phyloP scores from a whole-genome alignment of 2,888 invertebrate genomes.

The Torymus aiolomorphi region DNA sequence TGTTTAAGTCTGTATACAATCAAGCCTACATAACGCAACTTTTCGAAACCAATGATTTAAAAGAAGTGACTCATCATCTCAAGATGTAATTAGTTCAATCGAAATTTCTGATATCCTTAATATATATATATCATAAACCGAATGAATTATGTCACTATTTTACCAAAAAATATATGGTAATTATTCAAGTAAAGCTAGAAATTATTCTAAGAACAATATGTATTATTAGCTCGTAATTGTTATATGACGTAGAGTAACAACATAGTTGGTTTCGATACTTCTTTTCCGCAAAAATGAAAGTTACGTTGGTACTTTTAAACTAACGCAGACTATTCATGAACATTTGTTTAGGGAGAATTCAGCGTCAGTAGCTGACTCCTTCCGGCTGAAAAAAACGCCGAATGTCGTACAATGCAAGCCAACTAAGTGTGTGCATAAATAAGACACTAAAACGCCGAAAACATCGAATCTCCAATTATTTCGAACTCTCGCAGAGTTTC shows the following conservation, averaged over 20 bases:
- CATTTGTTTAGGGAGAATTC: not conserved
- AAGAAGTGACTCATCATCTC: no score
- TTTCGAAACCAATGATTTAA: no score
- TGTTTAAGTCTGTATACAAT: no score
- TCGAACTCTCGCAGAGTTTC: conserved; percentile 4
- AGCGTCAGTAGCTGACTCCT: not conserved
- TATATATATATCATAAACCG: not conserved
- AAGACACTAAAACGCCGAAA: conserved; percentile 33
- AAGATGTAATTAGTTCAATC: no score
- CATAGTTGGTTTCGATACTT: conserved; percentile 45
- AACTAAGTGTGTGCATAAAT: conserved; percentile 7
- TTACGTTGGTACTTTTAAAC: not conserved
- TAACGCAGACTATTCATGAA: not conserved
- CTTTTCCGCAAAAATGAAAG: conserved; percentile 27
- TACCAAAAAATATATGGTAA: not conserved
- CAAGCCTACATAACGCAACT: no score
- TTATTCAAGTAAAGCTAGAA: not conserved
- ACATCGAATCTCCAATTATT: conserved; percentile 47
- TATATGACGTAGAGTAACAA: not conserved
- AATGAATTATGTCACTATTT: not conserved
- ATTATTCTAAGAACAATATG: not conserved
- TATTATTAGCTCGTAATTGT: conserved; percentile 10
- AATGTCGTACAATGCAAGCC: conserved; percentile 29
- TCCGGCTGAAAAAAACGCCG: conserved; percentile 53
- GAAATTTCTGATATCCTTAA: no score